phyloP scores from a whole-genome alignment of 2,797 vertebrate genomes.

The Gallinago solitaria region DNA sequence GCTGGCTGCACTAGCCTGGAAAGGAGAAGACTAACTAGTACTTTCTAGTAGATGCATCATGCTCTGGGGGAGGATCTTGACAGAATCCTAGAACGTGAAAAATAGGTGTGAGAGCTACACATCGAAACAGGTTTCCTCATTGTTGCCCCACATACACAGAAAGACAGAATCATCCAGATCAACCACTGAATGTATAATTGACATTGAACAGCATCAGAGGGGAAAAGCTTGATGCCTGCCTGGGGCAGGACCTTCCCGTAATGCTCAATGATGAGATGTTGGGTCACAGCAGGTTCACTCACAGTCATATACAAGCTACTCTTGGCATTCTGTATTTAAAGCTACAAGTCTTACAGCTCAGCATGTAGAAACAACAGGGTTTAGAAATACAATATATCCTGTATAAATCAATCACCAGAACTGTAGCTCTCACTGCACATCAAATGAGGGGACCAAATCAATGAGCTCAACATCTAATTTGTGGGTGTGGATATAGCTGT shows the following conservation, averaged over 20 bases:
- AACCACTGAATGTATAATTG: rapidly evolving
- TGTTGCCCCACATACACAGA: not conserved
- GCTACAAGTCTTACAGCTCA: not conserved
- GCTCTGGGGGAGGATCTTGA: slow-evolving; percentile 76
- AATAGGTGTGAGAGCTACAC: not conserved
- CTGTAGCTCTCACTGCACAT: not conserved
- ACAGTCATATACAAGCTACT: not conserved
- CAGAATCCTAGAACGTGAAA: slow-evolving; percentile 70
- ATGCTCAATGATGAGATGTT: rapidly evolving
- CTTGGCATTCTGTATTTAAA: not conserved
- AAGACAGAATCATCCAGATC: not conserved
- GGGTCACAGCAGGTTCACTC: not conserved
- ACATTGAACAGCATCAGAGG: not conserved
- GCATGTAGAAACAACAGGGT: not conserved
- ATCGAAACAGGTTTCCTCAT: not conserved
- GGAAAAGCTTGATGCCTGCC: not conserved
- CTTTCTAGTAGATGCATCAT: slow-evolving; percentile 80
- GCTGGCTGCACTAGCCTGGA: not conserved
- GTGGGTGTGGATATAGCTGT: rapidly evolving
- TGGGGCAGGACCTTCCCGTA: not conserved
- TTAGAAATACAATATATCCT: not conserved
- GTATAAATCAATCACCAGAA: not conserved
- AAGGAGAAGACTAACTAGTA: not conserved
- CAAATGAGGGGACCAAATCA: not conserved
- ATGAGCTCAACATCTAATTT: not conserved